phyloP scores from a whole-genome alignment of 2,888 invertebrate species.

The Trissoscelio sp. region DNA sequence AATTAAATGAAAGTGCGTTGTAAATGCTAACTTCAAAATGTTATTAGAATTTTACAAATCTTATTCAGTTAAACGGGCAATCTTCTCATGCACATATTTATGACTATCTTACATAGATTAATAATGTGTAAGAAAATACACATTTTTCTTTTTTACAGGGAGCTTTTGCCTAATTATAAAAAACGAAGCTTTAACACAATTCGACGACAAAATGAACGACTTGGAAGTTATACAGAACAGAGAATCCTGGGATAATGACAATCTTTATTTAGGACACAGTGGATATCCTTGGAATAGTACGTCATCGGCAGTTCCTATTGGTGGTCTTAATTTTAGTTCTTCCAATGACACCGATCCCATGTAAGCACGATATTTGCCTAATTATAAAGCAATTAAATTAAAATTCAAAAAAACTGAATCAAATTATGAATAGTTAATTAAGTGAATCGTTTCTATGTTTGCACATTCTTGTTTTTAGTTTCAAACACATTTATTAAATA shows the following conservation, averaged over 20 bases:
- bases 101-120: too few relatives aligned
- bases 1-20: too few relatives aligned
- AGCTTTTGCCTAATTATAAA: constrained; percentile 39
- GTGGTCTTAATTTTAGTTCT: constrained; percentile 25
- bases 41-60: too few relatives aligned
- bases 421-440: too few relatives aligned
- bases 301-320: constrained; percentile 62
- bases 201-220: constrained; percentile 29
- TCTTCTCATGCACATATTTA: too few relatives aligned
- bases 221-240: constrained; percentile 27
- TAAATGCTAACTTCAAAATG: too few relatives aligned
- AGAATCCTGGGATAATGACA: constrained; percentile 65
- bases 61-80: too few relatives aligned
- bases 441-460: background rate
- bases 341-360: constrained; percentile 33
- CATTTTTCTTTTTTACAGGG: constrained; percentile 34
- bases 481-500: constrained; percentile 15
- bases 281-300: constrained; percentile 75
- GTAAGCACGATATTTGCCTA: too few relatives aligned
- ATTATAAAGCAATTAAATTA: too few relatives aligned
- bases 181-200: constrained; percentile 17
- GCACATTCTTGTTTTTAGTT: constrained; percentile 22
- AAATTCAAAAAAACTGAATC: background rate
- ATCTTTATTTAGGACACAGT: constrained; percentile 73
- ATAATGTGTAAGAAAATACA: too few relatives aligned